These are phyloP conservation scores for Palythoa grandis DNA, from an alignment of 92 coral and sea anemone genomes.

Conservation along the genomic window DNA sequence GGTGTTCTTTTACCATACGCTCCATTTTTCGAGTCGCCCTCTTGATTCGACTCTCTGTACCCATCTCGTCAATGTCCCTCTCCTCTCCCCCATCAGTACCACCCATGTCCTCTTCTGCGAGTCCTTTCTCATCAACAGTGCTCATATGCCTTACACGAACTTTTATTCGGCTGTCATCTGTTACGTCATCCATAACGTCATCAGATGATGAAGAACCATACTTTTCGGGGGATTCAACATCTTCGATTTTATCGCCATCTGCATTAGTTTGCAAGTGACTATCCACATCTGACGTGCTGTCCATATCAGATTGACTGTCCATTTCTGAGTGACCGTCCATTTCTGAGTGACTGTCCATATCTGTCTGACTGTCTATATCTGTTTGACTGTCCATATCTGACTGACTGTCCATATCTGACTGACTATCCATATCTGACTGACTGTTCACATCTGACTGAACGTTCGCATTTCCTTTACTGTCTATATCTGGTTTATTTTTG, in stretches of 20 bases:
- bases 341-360: slow-evolving; percentile 5
- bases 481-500: neutral
- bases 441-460: slow-evolving; percentile 30
- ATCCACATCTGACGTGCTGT: slow-evolving; percentile 40
- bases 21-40: slow-evolving; percentile 93
- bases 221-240: slow-evolving; percentile 34
- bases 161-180: slow-evolving; percentile 56
- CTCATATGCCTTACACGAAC: slow-evolving; percentile 84
- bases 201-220: slow-evolving; percentile 12
- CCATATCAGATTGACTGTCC: slow-evolving; percentile 14
- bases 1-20: slow-evolving; percentile 83
- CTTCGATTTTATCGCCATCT: slow-evolving; percentile 42
- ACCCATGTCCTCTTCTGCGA: slow-evolving; percentile 64
- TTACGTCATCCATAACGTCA: slow-evolving; percentile 44
- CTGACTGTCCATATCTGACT: slow-evolving; percentile 31
- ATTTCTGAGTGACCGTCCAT: slow-evolving; percentile 27
- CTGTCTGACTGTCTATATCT: slow-evolving; percentile 34
- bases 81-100: slow-evolving; percentile 62
- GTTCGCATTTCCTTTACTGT: neutral
- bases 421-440: slow-evolving; percentile 12
- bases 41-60: slow-evolving; percentile 61
- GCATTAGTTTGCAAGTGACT: slow-evolving; percentile 42
- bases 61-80: slow-evolving; percentile 52
- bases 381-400: neutral
- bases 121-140: slow-evolving; percentile 59